Evolutionary conservation across 2,797 vertebrate genomes (phyloP), one percentile per base, ranked within the genome.

Genomic region (Esox lucius): DNA sequence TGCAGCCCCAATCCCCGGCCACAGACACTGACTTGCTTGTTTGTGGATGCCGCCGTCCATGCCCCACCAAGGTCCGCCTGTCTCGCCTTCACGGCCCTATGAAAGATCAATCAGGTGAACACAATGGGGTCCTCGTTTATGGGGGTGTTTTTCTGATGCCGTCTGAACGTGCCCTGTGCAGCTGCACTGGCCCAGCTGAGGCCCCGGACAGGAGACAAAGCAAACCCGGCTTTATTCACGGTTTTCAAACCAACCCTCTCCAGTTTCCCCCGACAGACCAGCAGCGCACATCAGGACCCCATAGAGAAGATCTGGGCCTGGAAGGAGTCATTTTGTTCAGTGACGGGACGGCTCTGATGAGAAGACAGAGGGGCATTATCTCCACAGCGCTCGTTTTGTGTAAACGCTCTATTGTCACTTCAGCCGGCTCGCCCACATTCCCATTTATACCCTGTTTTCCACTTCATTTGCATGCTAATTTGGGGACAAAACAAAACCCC

Each of bases 51-150:
- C 53, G n/a, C 85, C 86, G 83, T 73, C 87, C 85, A 84, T 82
- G 85, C 80, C 87, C 89, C 88, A 85, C 88, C 91, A 86, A 82
- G 83, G 88, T 88, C 86, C 24, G 90, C 84, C 87, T 82, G 91
- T 91, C 90, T 91, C 91, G 87, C 85, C 90, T 76, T 81, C 87
- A 80, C 68, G 81, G 83, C 82, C 87, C 85, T 78, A 84, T 81
- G 87, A 87, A 82, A 93, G 92, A 94, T 93, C 93, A 93, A 91
- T 93, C 90, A 94, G 91, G 89, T 87, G 84, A 87, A 88, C 85
- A 94, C 91, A 95, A 94, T 92, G 90, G 90, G 76, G 22, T 74
- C 77, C 73, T 79, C 80, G 87, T 93, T 92, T 90, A 92, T 87
- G 87, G 65, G 91, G 88, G 83, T 88, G 88, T 89, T 91, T 69